phyloP scores from a whole-genome alignment of 2,888 invertebrate species.

The Frankliniella fusca region DNA sequence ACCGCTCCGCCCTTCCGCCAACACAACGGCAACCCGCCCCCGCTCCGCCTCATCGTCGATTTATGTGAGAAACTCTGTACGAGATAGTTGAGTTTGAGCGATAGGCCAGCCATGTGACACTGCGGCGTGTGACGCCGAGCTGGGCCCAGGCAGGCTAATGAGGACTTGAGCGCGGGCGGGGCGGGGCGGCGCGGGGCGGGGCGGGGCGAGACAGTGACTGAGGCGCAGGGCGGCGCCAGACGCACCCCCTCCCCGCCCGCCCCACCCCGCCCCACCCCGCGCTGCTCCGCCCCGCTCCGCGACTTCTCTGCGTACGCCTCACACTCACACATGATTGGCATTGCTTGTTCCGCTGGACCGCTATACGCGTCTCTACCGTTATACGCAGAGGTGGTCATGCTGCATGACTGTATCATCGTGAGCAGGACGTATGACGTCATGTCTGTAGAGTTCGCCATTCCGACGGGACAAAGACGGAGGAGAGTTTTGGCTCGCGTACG shows the following conservation, averaged over 20 bases:
- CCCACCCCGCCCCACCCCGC: conserved; percentile 69
- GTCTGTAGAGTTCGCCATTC: neutral
- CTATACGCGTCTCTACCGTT: no score
- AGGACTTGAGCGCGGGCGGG: no score
- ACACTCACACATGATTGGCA: conserved; percentile 10
- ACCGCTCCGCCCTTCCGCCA: no score
- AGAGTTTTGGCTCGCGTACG: conserved; percentile 33
- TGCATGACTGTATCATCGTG: no score
- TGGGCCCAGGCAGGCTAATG: no score
- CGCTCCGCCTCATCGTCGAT: neutral
- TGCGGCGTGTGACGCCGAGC: neutral
- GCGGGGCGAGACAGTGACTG: conserved; percentile 42
- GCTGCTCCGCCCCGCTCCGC: conserved; percentile 58
- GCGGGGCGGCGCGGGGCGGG: no score
- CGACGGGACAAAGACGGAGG: conserved; percentile 31
- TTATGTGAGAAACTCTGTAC: conserved; percentile 33
- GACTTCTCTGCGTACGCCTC: conserved; percentile 2
- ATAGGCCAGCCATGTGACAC: conserved; percentile 11
- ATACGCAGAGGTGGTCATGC: no score
- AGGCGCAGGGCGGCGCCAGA: conserved; percentile 36
- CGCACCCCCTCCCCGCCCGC: conserved; percentile 49
- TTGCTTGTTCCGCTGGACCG: neutral
- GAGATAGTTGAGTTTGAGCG: neutral
- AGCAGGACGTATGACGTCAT: no score
- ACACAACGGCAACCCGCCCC: neutral